Evolutionary conservation across 2,888 invertebrate species (phyloP).

Genomic region (Leptogaster cylindrica): DNA sequence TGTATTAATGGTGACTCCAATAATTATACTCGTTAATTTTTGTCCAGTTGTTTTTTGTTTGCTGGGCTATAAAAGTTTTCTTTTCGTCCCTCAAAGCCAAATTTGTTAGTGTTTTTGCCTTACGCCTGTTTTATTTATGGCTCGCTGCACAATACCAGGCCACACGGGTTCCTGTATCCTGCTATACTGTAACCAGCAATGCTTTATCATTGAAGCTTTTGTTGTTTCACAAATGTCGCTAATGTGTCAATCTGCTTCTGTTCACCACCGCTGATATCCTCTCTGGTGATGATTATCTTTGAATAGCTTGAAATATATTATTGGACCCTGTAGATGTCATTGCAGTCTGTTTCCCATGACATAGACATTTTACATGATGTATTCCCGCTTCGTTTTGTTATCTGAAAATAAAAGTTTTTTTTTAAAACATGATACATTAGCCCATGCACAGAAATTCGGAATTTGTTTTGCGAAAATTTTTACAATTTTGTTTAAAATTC

Average conservation of each 20-base stretch:
- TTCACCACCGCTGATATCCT: constrained; percentile 20
- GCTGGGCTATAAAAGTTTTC: constrained; percentile 1
- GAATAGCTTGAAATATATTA: constrained; percentile 42
- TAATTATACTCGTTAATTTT: constrained; percentile 1
- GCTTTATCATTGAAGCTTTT: constrained; percentile 42
- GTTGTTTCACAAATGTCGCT: constrained; percentile 39
- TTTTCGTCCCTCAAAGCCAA: constrained; percentile 12
- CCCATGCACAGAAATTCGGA: too few species aligned
- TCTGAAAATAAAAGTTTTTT: constrained; percentile 33
- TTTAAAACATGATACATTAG: too few species aligned
- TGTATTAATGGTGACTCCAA: too few species aligned
- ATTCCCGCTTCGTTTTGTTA: constrained; percentile 16
- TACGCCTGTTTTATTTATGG: constrained; percentile 33
- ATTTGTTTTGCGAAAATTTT: too few species aligned
- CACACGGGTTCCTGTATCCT: constrained; percentile 40
- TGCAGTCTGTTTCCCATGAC: constrained; percentile 33
- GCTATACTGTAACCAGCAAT: constrained; percentile 24
- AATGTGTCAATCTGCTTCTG: constrained; percentile 43
- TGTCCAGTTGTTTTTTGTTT: background rate
- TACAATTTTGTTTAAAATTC: too few species aligned
- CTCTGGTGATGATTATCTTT: constrained; percentile 39
- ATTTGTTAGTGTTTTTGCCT: constrained; percentile 20
- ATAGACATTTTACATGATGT: constrained; percentile 39
- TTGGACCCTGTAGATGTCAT: constrained; percentile 32
- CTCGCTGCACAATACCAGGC: constrained; percentile 31